These are phyloP conservation scores for Rhynchophorus ferrugineus DNA, from an alignment of 1,140 invertebrate species.

Conservation along the genomic window DNA sequence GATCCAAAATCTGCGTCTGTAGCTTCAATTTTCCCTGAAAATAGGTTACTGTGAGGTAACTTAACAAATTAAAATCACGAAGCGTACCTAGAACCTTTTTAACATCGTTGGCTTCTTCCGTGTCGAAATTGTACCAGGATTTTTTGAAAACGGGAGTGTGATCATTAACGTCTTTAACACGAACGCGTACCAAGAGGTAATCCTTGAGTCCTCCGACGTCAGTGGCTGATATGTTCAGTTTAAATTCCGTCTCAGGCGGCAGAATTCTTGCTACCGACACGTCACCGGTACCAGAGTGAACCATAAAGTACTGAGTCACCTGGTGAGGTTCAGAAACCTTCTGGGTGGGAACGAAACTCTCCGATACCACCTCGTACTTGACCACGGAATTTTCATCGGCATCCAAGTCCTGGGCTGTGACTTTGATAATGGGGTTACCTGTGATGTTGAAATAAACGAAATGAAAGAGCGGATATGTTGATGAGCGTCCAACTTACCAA, in stretches of 20 bases:
- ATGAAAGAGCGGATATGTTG: neutral
- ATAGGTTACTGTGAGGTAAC: neutral
- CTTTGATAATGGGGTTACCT: constrained; percentile 60
- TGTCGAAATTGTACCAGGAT: constrained; percentile 73
- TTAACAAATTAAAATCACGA: neutral
- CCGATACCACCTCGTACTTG: constrained; percentile 64
- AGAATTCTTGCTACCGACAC: constrained; percentile 66
- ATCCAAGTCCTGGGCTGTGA: constrained; percentile 79
- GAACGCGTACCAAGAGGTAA: constrained; percentile 57
- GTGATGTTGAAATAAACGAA: constrained; percentile 1
- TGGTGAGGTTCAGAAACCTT: constrained; percentile 41
- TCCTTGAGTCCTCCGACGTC: constrained; percentile 69
- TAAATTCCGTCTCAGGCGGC: constrained; percentile 69
- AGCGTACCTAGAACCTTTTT: constrained; percentile 55
- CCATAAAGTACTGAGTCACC: constrained; percentile 59
- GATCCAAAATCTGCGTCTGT: constrained; percentile 66
- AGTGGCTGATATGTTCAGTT: constrained; percentile 65
- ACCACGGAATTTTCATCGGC: constrained; percentile 64
- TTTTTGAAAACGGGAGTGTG: constrained; percentile 76
- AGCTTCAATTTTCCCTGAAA: constrained; percentile 54
- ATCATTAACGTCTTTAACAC: constrained; percentile 76
- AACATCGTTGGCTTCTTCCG: constrained; percentile 68
- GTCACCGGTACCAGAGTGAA: constrained; percentile 65
- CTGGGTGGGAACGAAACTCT: constrained; percentile 52
- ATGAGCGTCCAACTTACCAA: constrained; percentile 45